A percentile compares a stretch with the other conserved stretches of the same genome.
These are phyloP conservation scores for Cynaeus angustus DNA, from an alignment of 2,888 invertebrate genomes.

Conservation along the genomic window DNA sequence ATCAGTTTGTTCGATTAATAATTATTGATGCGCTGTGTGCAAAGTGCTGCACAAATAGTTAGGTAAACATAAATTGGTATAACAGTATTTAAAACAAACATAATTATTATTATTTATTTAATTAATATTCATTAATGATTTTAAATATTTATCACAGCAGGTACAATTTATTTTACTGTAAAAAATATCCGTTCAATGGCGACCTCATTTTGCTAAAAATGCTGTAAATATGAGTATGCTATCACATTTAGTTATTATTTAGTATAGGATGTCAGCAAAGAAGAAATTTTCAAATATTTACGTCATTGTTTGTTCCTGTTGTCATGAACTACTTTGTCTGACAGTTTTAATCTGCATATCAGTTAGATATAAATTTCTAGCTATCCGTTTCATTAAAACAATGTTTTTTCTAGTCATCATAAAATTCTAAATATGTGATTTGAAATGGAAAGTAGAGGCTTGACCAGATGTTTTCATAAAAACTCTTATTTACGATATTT, in stretches of 20 bases:
- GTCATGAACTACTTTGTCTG: background rate
- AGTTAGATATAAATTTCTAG: background rate
- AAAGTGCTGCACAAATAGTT: too few relatives aligned
- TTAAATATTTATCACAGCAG: too few relatives aligned
- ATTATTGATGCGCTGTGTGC: too few relatives aligned
- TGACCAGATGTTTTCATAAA: constrained; percentile 2
- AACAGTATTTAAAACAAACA: too few relatives aligned
- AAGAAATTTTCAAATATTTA: background rate
- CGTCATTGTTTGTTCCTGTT: background rate
- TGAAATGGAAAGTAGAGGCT: constrained; percentile 4
- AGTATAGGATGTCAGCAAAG: background rate
- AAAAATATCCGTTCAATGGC: too few relatives aligned
- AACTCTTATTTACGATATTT: constrained; percentile 11
- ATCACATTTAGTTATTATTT: background rate
- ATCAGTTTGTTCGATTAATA: too few relatives aligned
- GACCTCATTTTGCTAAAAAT: background rate
- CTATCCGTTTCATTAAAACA: constrained; percentile 1
- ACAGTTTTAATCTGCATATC: background rate
- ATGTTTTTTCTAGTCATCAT: background rate
- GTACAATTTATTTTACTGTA: too few relatives aligned
- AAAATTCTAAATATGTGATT: constrained; percentile 6
- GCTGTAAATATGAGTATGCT: background rate
- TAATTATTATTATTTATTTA: too few relatives aligned
- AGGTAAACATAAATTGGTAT: too few relatives aligned
- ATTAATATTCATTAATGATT: too few relatives aligned